These are phyloP conservation scores for Pollachius pollachius DNA, from an alignment of 2,113 vertebrate genomes.

Conservation along the genomic window DNA sequence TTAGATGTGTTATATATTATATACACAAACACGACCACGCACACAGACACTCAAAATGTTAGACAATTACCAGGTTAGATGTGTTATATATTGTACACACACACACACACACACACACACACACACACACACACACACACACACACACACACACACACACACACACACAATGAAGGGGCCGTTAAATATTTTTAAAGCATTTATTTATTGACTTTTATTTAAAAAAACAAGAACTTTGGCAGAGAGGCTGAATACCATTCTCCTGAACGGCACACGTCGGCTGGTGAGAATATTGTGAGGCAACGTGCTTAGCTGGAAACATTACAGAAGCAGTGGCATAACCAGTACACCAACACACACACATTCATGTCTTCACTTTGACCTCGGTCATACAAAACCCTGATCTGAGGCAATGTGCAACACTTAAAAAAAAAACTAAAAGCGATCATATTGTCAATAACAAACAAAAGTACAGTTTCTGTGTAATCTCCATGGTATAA, in stretches of 20 bases:
- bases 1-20: too few relatives aligned
- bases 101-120: too few relatives aligned
- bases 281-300: slow-evolving; percentile 36
- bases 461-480: too few relatives aligned
- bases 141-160: slow-evolving; percentile 3
- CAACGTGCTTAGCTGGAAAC: slow-evolving; percentile 9
- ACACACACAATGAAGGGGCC: neutral
- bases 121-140: neutral
- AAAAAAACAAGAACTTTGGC: too few relatives aligned
- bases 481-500: too few relatives aligned
- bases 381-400: slow-evolving; percentile 3
- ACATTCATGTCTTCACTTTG: slow-evolving; percentile 15
- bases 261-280: slow-evolving; percentile 15
- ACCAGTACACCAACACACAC: slow-evolving; percentile 39
- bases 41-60: too few relatives aligned
- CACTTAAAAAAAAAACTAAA: neutral
- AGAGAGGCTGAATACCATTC: neutral
- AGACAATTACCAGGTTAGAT: too few relatives aligned
- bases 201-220: too few relatives aligned
- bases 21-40: too few relatives aligned
- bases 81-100: too few relatives aligned
- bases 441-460: neutral
- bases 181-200: too few relatives aligned
- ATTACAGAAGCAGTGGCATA: slow-evolving; percentile 34
- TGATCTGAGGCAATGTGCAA: neutral